These are phyloP conservation scores for Myripristis murdjan DNA, from an alignment of 2,797 vertebrate species.

Conservation along the genomic window DNA sequence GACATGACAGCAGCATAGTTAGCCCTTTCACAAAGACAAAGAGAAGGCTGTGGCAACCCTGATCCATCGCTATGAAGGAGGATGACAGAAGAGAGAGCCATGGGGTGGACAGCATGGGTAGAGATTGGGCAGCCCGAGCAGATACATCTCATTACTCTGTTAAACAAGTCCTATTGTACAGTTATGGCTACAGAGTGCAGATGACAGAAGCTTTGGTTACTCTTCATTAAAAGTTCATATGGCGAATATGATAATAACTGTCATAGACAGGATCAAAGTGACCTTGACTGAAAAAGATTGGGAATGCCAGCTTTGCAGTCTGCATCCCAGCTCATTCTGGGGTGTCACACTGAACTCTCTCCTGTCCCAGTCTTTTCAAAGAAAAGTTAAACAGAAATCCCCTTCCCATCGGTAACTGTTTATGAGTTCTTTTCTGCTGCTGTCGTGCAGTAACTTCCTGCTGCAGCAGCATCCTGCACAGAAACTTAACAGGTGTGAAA, in stretches of 20 bases:
- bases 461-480: constrained; percentile 2
- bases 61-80: constrained; percentile 72
- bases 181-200: constrained; percentile 45
- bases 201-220: constrained; percentile 72
- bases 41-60: constrained; percentile 61
- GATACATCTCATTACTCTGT: constrained; percentile 77
- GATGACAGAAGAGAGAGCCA: constrained; percentile 38
- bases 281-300: constrained; percentile 75
- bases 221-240: constrained; percentile 80
- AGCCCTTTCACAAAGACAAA: constrained; percentile 67
- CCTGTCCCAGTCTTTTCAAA: constrained; percentile 50
- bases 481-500: constrained; percentile 5
- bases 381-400: constrained; percentile 42
- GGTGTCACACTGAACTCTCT: constrained; percentile 30
- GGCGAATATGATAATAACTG: constrained; percentile 73
- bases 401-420: constrained; percentile 52
- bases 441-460: constrained; percentile 28
- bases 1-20: constrained; percentile 54
- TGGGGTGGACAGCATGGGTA: constrained; percentile 58
- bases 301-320: constrained; percentile 46
- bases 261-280: constrained; percentile 72
- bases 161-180: constrained; percentile 76
- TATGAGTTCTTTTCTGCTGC: constrained; percentile 43
- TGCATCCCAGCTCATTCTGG: constrained; percentile 8
- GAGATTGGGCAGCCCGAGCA: constrained; percentile 53